Evolutionary conservation across 2,113 vertebrate genomes (phyloP).

Genomic region (Syngnathoides biaculeatus): DNA sequence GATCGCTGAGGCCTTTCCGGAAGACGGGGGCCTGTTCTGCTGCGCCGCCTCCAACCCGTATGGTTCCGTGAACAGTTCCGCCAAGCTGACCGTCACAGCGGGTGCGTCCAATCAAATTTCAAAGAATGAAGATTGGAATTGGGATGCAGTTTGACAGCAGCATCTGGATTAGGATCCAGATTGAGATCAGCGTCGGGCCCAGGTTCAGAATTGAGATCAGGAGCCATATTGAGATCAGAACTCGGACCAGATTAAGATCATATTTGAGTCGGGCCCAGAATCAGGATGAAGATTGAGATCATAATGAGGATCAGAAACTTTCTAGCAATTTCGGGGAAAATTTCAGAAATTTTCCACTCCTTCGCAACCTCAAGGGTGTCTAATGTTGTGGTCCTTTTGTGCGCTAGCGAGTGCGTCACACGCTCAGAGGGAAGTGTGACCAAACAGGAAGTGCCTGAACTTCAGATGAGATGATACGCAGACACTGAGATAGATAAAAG

Average conservation of each 20-base stretch:
- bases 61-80: conserved; percentile 82
- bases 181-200: background rate
- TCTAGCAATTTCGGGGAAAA: background rate
- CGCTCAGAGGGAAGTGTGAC: conserved; percentile 49
- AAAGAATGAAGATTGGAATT: background rate
- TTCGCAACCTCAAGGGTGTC: background rate
- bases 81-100: conserved; percentile 81
- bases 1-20: conserved; percentile 93
- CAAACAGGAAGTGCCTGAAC: conserved; percentile 61
- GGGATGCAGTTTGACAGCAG: background rate
- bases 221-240: background rate
- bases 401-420: conserved; percentile 21
- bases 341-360: background rate
- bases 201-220: background rate
- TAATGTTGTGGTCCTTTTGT: conserved; percentile 1
- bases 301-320: background rate
- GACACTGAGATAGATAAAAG: background rate
- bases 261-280: too few species aligned
- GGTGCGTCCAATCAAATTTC: conserved; percentile 74
- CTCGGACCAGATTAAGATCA: background rate
- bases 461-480: conserved; percentile 26
- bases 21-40: conserved; percentile 89
- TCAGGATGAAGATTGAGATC: background rate
- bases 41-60: conserved; percentile 84
- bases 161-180: background rate